These are phyloP conservation scores for Aspidiotus destructor DNA, from an alignment of 2,888 invertebrate genomes.

Conservation along the genomic window DNA sequence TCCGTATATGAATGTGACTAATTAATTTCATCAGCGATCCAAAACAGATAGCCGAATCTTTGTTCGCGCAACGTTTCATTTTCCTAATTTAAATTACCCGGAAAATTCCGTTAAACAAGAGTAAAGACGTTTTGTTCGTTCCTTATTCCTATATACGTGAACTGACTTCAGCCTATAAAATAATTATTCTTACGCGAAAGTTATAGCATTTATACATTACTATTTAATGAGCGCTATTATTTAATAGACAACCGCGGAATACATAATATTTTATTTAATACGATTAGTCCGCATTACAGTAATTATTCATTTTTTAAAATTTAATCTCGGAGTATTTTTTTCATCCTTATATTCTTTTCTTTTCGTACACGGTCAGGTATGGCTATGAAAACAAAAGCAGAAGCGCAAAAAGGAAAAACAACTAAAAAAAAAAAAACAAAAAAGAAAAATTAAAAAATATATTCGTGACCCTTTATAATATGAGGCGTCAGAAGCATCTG, in stretches of 20 bases:
- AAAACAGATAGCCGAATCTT: constrained; percentile 30
- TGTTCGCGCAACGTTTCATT: constrained; percentile 19
- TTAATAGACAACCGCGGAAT: not conserved
- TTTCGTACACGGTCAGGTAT: too few relatives aligned
- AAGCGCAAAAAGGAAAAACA: not conserved
- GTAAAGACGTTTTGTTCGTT: not conserved
- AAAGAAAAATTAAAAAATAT: constrained; percentile 30
- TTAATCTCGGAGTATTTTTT: not conserved
- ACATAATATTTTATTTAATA: not conserved
- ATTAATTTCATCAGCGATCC: constrained; percentile 32
- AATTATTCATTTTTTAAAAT: too few relatives aligned
- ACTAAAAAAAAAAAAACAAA: constrained; percentile 12
- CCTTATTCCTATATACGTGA: not conserved
- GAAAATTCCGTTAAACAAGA: not conserved
- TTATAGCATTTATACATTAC: not conserved
- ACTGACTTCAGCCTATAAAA: not conserved
- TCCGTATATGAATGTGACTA: constrained; percentile 31
- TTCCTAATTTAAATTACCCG: constrained; percentile 28
- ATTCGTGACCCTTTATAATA: constrained; percentile 28
- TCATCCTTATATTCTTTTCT: not conserved
- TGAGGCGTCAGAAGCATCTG: constrained; percentile 31
- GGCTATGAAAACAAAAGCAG: too few relatives aligned
- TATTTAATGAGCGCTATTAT: not conserved
- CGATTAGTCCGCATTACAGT: too few relatives aligned
- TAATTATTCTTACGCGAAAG: not conserved